Conservation (phyloP, 64 coral and sea anemone species). For the Dendronephthya gigantea region DNA sequence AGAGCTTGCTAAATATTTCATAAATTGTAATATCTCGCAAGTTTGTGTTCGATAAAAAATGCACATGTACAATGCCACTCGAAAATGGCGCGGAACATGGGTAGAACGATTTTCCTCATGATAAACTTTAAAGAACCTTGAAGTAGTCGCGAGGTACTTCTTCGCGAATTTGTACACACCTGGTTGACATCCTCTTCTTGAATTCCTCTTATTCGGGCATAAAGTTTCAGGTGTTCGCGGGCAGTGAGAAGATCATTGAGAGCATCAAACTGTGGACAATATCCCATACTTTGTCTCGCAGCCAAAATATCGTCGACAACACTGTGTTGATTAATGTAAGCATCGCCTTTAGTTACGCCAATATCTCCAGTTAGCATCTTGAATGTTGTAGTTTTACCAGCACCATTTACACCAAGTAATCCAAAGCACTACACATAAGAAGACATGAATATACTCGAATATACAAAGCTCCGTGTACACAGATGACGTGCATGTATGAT, state of each 20-base stretch:
- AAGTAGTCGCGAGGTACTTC: too few species aligned
- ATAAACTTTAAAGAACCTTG: too few species aligned
- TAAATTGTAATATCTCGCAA: too few species aligned
- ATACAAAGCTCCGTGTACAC: too few species aligned
- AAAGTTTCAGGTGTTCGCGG: constrained; percentile 70
- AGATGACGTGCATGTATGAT: too few species aligned
- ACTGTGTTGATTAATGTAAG: constrained; percentile 71
- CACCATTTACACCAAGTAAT: constrained; percentile 82
- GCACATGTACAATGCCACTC: too few species aligned
- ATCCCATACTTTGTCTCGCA: constrained; percentile 76
- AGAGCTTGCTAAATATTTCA: too few species aligned
- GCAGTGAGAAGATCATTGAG: constrained; percentile 78
- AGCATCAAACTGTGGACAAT: constrained; percentile 95
- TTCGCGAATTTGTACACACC: constrained; percentile 18
- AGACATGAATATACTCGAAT: too few species aligned
- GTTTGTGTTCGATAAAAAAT: too few species aligned
- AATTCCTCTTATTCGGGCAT: constrained; percentile 78
- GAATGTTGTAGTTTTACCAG: constrained; percentile 88
- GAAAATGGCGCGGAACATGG: too few species aligned
- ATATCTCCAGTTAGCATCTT: constrained; percentile 98
- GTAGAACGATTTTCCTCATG: too few species aligned
- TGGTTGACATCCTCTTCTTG: constrained; percentile 62
- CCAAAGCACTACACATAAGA: constrained; percentile 64
- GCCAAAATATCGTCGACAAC: constrained; percentile 55
- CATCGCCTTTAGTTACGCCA: constrained; percentile 66